Evolutionary conservation across 2,797 vertebrate genomes (phyloP), one percentile per base, ranked within the genome.

Genomic region (Dallia pectoralis): DNA sequence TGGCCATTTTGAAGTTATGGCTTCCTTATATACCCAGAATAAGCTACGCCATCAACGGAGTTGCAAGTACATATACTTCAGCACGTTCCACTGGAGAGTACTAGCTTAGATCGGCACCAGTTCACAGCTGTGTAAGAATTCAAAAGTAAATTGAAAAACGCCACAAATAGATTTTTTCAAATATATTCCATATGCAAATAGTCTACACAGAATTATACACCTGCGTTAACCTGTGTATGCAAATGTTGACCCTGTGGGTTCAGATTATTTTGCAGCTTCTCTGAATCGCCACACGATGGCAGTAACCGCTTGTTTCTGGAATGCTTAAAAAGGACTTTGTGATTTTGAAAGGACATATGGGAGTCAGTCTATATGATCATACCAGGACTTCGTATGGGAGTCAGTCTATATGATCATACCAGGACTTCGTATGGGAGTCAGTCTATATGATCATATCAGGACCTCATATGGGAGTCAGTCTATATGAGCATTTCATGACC

Each of bases 221-320:
- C n/a, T 56, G 53, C 16, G 11, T 44, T 56, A 56, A 22, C 25
- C 8, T 56, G 3, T 56, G 53, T 22, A 25, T 56, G 22, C 53
- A 25, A n/a, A 33, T 40, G 25, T 65, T 30, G 15, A 63, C 22
- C 27, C 4, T 44, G n/a, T 12, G 53, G 4, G 5, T 44, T 27
- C 18, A 16, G 53, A n/a, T n/a, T 32, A 71, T 76, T 22, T 27
- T 62, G 75, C 66, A 40, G 0, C 73, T 70, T 40, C 14, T 49
- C 8, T 18, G 25, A 61, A 33, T 9, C 4, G 78, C 85, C 89
- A 86, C 81, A 56, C 79, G 88, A 76, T 86, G 87, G 80, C 85
- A 84, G 81, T 22, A 73, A 1, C 64, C 16, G 67, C 56, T 65
- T 11, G 61, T 71, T 72, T 48, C 71, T 64, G n/a, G n/a, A n/a